Percentiles rank a stretch among this genome's conserved stretches.
phyloP scores from a whole-genome alignment of 2,113 vertebrate species.

The Oncorhynchus clarkii region DNA sequence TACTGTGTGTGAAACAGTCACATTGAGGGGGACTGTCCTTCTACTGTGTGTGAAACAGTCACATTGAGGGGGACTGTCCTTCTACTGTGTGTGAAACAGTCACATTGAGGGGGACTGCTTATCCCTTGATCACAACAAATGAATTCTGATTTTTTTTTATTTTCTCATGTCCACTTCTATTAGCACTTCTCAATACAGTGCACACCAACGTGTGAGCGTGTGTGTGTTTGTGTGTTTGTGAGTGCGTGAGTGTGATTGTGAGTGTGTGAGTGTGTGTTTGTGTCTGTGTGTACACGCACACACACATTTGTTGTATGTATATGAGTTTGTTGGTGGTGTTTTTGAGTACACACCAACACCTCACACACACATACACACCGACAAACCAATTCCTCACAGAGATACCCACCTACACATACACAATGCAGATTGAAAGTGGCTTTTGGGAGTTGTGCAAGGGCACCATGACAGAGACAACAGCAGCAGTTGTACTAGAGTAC shows the following conservation, averaged over 20 bases:
- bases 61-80: slow-evolving; percentile 51
- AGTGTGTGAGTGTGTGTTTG: too few relatives aligned
- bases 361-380: too few relatives aligned
- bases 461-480: not conserved
- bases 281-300: too few relatives aligned
- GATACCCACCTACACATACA: not conserved
- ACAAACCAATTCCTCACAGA: too few relatives aligned
- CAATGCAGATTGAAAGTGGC: not conserved
- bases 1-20: slow-evolving; percentile 35
- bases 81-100: slow-evolving; percentile 33
- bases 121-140: slow-evolving; percentile 67
- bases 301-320: too few relatives aligned
- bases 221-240: slow-evolving; percentile 8
- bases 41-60: too few relatives aligned
- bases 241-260: not conserved
- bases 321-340: too few relatives aligned
- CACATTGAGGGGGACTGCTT: slow-evolving; percentile 57
- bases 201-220: slow-evolving; percentile 1
- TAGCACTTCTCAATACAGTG: slow-evolving; percentile 37
- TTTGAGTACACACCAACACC: too few relatives aligned
- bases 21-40: slow-evolving; percentile 48
- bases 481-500: too few relatives aligned
- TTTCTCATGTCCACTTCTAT: slow-evolving; percentile 65
- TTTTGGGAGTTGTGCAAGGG: not conserved
- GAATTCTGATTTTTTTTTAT: slow-evolving; percentile 65